phyloP scores from a whole-genome alignment of 2,113 vertebrate species.

The Alexandromys fortis region DNA sequence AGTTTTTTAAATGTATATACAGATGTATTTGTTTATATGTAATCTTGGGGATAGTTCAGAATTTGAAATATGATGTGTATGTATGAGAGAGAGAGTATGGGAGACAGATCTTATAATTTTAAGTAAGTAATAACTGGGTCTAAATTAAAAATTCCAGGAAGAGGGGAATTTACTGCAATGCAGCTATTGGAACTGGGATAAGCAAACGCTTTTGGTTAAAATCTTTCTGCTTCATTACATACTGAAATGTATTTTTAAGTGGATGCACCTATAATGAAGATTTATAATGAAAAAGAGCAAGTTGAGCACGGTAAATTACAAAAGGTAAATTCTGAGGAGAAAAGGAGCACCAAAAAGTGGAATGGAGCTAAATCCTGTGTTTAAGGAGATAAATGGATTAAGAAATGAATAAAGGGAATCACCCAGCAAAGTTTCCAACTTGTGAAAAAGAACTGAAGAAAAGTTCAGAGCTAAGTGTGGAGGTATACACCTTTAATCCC shows the following conservation, averaged over 20 bases:
- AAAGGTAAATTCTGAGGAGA: no score
- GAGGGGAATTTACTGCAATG: background rate
- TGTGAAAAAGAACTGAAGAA: no score
- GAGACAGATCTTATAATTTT: background rate
- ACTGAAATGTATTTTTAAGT: slow-evolving; percentile 6
- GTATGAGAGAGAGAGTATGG: no score
- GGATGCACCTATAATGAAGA: background rate
- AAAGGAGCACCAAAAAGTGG: no score
- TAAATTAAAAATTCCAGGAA: background rate
- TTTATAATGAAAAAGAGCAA: no score
- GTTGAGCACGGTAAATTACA: no score
- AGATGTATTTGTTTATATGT: background rate
- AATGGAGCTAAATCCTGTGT: no score
- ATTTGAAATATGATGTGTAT: background rate
- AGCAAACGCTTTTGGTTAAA: background rate
- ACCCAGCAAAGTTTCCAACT: no score
- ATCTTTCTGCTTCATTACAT: background rate
- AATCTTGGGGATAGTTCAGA: background rate
- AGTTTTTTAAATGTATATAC: background rate
- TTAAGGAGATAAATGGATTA: no score
- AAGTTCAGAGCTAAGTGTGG: no score
- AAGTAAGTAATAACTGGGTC: background rate
- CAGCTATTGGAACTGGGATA: background rate
- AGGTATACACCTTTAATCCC: no score
- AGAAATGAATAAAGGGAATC: no score